Evolutionary conservation across 2,797 vertebrate species (phyloP).

Genomic region (Spinibarbus caldwelli): DNA sequence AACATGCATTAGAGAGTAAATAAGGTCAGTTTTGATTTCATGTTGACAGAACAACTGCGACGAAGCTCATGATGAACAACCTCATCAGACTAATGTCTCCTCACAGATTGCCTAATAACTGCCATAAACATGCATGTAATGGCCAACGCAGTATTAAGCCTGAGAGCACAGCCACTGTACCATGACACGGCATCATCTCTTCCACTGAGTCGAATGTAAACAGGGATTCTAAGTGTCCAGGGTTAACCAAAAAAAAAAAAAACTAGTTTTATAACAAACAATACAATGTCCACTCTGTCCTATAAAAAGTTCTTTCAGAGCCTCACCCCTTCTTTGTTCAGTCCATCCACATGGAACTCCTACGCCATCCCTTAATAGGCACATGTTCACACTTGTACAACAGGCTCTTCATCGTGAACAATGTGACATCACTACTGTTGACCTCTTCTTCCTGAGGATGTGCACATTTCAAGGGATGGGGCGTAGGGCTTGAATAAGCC

Average conservation of each 20-base stretch:
- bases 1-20: slow-evolving; percentile 10
- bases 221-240: not conserved
- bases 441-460: slow-evolving; percentile 76
- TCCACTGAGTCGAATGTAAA: slow-evolving; percentile 4
- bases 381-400: slow-evolving; percentile 65
- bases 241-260: not conserved
- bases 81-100: slow-evolving; percentile 42
- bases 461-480: slow-evolving; percentile 56
- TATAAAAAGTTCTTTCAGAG: slow-evolving; percentile 69
- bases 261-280: slow-evolving; percentile 48
- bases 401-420: slow-evolving; percentile 69
- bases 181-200: slow-evolving; percentile 8
- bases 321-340: slow-evolving; percentile 72
- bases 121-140: slow-evolving; percentile 34
- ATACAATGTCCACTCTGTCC: slow-evolving; percentile 60
- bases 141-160: not conserved
- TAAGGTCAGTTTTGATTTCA: slow-evolving; percentile 7
- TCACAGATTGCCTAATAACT: slow-evolving; percentile 29
- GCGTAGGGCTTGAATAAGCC: slow-evolving; percentile 40
- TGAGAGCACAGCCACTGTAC: slow-evolving; percentile 7
- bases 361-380: slow-evolving; percentile 44
- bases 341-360: slow-evolving; percentile 30
- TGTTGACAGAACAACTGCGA: slow-evolving; percentile 61
- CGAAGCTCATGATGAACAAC: slow-evolving; percentile 27
- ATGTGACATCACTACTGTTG: slow-evolving; percentile 72